Base-by-base conservation (phyloP, 2,888 invertebrate species). In the Stomorhina lunata region DNA sequence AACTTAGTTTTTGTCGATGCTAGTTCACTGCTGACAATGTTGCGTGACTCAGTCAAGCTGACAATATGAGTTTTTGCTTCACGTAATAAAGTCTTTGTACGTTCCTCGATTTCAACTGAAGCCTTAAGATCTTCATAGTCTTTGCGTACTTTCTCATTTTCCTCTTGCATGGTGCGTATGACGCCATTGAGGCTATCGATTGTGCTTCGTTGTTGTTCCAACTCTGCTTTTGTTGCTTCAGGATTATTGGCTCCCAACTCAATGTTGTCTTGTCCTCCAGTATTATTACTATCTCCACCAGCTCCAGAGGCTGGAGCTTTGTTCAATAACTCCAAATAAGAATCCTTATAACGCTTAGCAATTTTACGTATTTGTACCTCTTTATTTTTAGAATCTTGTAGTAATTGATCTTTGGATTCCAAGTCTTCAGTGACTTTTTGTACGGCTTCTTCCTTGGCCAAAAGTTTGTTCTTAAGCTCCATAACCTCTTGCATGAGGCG, bases 341-440 rank as follows among this genome's bases (percentile, higher is more conserved):
- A 96, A 9, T 94, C 95, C 90, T 98, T 98, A 90, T 98, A 98
- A 87, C 97, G 97, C 87, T 97, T 96, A 5, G 98, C 98, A 85
- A 98, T 96, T 90, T 96, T 97, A 85, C 96, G 94, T 43, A 96
- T 94, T 89, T 95, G 94, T 84, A 94, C 91, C 89, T 95, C 95
- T 86, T 95, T 95, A 86, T 93, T 95, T 83, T 93, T 93, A 15
- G 94, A 93, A 85, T 96, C 95, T 45, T 92, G 93, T 12, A 95
- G 91, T 25, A 93, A 92, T 1, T 93, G 93, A 84, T 95, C 95
- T 88, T 95, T 96, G 17, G 92, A 92, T 5, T 93, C 92, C 4
- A 95, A 87, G 65, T 95, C 95, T 87, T 95, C 95, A 20, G 92
- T 93, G 12, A 95, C 87, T 86, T 94, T 94, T 6, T 93, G 90